Conservation (phyloP, 1,140 invertebrate species). For the Bombus ignitus region DNA sequence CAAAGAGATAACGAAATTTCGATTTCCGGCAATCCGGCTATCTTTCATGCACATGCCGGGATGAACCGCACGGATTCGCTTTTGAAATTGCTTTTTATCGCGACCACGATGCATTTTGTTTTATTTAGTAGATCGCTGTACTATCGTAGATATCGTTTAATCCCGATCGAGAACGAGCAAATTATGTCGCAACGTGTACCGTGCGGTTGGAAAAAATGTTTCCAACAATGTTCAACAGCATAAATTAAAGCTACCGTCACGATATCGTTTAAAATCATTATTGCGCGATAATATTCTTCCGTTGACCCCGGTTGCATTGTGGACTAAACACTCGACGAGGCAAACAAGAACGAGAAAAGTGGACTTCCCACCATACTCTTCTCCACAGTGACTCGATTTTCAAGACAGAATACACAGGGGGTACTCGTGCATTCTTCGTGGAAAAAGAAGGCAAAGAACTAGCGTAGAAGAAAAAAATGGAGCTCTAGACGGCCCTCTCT, state of each 20-base stretch:
- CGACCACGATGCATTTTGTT: not conserved
- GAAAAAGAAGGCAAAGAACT: not conserved
- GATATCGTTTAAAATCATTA: not conserved
- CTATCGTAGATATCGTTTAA: conserved; percentile 23
- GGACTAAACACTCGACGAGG: not conserved
- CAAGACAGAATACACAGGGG: not conserved
- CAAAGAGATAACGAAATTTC: conserved; percentile 49
- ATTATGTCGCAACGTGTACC: not conserved
- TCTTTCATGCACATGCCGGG: conserved; percentile 34
- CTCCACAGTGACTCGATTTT: not conserved
- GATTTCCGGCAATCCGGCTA: conserved; percentile 44
- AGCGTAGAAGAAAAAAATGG: not conserved
- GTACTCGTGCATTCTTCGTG: not conserved
- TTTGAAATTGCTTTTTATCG: conserved; percentile 37
- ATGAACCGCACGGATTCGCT: not conserved
- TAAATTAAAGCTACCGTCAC: not conserved
- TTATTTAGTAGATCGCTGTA: conserved; percentile 20
- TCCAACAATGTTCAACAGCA: not conserved
- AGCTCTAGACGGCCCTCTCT: conserved; percentile 13
- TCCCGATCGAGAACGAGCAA: not conserved
- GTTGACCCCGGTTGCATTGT: not conserved
- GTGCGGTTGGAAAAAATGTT: not conserved
- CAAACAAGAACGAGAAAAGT: not conserved
- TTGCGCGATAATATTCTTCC: not conserved
- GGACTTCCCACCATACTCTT: not conserved